Base-by-base conservation (phyloP, 2,113 vertebrate species). In the Thamnaconus septentrionalis region DNA sequence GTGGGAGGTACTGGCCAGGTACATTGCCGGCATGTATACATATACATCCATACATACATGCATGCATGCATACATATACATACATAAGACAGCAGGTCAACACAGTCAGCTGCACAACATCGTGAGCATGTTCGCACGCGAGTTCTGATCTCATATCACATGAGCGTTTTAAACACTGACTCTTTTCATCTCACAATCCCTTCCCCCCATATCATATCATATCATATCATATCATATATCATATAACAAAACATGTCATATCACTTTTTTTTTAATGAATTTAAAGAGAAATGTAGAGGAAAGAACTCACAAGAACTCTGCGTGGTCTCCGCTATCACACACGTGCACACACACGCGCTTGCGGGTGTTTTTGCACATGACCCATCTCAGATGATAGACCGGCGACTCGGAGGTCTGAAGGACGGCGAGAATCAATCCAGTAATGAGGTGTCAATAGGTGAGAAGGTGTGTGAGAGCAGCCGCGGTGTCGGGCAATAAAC, bases 381-480 rank as follows among this genome's bases (percentile, higher is more conserved):
- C 66, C 64, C 44, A 56, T 56, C 71, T 80, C 41, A 54, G 62
- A 78, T 81, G 79, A 86, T 63, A 52, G 61, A 71, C 40, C 6
- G 8, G 61, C 56, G 59, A 41, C 52, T 55, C 50, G 8, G 31
- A 42, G 40, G 51, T 79, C 69, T 76, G 52, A 75, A 78, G 73
- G 81, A 88, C 69, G 41, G 0, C 4, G 18, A 70, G 56, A 64
- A 78, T 80, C 75, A 67, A 82, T 86, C 73, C 53, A 12, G 67
- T 79, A 66, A 84, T 76, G 66, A 78, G 69, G 72, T 40, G 52
- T 65, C 47, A 39, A 68, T 44, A 59, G 59, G 64, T 73, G 71
- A 61, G 72, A 40, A 77, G 58, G 73, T 42, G 49, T 64, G 59
- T 53, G 53, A 57, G 50, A 58, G 48, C 52, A 70, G 61, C 48